phyloP scores from a whole-genome alignment of 2,797 vertebrate species.

The Paguma larvata region DNA sequence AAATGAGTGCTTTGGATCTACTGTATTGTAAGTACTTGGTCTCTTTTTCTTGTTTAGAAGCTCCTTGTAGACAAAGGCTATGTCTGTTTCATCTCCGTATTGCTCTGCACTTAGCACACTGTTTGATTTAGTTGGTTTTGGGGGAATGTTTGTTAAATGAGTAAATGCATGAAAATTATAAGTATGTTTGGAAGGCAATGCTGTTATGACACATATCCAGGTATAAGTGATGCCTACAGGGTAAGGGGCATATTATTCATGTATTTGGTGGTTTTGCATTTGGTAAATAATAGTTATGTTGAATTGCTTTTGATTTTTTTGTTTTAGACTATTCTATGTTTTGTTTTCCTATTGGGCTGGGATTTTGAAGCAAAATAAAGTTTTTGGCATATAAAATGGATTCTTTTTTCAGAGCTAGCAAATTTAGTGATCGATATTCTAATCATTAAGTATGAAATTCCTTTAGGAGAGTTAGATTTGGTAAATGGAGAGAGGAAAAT shows the following conservation, averaged over 20 bases:
- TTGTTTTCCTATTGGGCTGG: not conserved
- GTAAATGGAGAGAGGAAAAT: not conserved
- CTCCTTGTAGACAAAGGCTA: not conserved
- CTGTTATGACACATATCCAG: not conserved
- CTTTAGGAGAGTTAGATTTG: conserved; percentile 30
- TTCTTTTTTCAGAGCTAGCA: not conserved
- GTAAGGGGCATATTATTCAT: not conserved
- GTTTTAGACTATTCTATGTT: not conserved
- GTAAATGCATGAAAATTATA: not conserved
- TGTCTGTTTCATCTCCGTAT: not conserved
- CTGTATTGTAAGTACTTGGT: not conserved
- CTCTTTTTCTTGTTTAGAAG: not conserved
- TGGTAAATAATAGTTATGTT: conserved; percentile 11
- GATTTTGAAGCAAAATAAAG: conserved; percentile 31
- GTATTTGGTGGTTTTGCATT: not conserved
- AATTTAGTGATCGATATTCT: conserved; percentile 42
- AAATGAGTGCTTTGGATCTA: not conserved
- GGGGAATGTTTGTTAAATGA: not conserved
- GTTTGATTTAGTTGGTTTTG: not conserved
- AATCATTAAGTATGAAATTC: conserved; percentile 40
- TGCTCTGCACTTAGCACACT: not conserved
- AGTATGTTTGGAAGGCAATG: not conserved
- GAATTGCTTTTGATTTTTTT: not conserved
- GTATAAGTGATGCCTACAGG: not conserved
- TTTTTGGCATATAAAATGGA: not conserved